A percentile compares a stretch with the other conserved stretches of the same genome.
Conservation (phyloP, 2,113 vertebrate genomes). For the Columbina picui region DNA sequence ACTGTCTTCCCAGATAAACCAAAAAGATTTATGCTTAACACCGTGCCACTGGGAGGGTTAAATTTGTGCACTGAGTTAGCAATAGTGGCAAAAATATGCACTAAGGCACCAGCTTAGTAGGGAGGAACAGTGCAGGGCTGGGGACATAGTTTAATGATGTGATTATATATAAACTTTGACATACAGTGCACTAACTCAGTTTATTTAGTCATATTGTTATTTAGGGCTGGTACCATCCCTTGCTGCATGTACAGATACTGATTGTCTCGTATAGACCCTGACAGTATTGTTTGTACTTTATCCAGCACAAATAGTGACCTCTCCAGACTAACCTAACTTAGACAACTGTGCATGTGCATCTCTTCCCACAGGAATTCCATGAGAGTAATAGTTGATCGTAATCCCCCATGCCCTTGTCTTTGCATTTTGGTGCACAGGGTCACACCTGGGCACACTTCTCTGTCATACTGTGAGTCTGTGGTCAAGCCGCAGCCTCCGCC, state of each 20-base stretch:
- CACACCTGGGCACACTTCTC: background rate
- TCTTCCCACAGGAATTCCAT: background rate
- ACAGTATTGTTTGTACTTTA: background rate
- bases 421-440: background rate
- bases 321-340: background rate
- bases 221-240: background rate
- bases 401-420: accelerated
- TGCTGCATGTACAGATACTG: accelerated
- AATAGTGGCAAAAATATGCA: background rate
- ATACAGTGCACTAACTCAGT: background rate
- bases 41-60: background rate
- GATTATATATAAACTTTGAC: background rate
- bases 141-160: background rate
- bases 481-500: background rate
- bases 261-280: background rate
- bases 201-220: background rate
- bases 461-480: background rate
- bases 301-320: background rate
- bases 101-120: background rate
- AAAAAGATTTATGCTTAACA: background rate
- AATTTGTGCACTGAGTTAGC: background rate
- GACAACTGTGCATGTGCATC: background rate
- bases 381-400: background rate
- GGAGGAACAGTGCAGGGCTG: background rate
- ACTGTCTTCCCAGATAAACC: background rate